Base-by-base conservation (phyloP, 1,140 invertebrate genomes). In the Druon quercuslanigerum region DNA sequence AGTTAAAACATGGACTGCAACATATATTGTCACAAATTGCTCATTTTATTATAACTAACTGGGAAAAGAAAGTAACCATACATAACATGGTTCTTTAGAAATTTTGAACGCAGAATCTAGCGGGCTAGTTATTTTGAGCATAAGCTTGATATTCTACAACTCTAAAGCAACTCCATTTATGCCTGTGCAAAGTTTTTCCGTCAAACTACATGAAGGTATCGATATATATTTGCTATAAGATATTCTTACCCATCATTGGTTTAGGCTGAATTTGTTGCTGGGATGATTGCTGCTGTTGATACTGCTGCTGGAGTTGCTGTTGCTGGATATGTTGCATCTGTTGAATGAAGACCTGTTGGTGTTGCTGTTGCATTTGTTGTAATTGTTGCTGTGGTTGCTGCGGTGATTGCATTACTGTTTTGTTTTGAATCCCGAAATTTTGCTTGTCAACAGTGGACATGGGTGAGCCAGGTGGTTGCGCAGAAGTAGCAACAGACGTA, bases 231-330 rank as follows among this genome's bases (percentile, higher is more conserved):
- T 25, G 20, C 20, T 25, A 2, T 25, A 52, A 46, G 40, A 46
- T 33, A 4, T 60, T 81, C 91, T 87, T 87, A 93, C 92, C 90
- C 92, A 93, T 93, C 76, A 93, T 88, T 17, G 93, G 90, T 83
- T 93, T 92, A 11, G 92, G 92, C 81, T 93, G 92, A 73, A 93
- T 92, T 84, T 93, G 93, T 79, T 91, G 92, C 71, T 88, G 89
- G 16, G 90, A 88, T 14, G 87, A 85, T 74, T 88, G 89, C 52
- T 89, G 85, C 72, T 91, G 89, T 77, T 92, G 92, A 72, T 90
- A 89, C 52, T 88, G 87, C 12, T 87, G 79, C 75, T 90, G 89
- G 46, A 33, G 60, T 20, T 89, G 88, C 75, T 83, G 84, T 40
- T 87, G 90, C 72, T 90, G 88, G 75, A 88, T 84, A 25, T 88